Evolutionary conservation across 2,797 vertebrate species (phyloP), one percentile per base, ranked within the genome.

Genomic region (Neosalanx taihuensis): DNA sequence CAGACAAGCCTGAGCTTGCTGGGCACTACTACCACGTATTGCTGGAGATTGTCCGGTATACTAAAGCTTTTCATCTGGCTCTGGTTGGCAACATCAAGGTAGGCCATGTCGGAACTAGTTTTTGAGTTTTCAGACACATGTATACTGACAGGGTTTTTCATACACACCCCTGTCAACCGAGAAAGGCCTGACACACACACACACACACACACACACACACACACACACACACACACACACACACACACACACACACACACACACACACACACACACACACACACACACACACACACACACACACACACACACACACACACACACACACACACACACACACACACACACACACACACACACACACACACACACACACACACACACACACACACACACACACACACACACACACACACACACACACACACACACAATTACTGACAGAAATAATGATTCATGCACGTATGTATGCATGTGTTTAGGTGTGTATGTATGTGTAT

Each of bases 1-100:
- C 91, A 95, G 60, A 99, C 97, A 23, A 99, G 94, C 12, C 93
- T 88, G 77, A 99, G 57, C 77, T 99, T 99, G 90, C 95, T 96
- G 72, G 97, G 97, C 68, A 98, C 94, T 76, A 98, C 33, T 3
- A 94, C 71, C 53, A 95, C 86, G 0, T 94, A 91, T 86, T 99
- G 97, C 63, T 90, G 80, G 7, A 99, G 90, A 5, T 84, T 91
- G 72, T 94, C 93, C 0, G 97, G 97, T 4, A 99, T 81, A 0
- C 94, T 90, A 20, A 96, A 99, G 85, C 91, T 89, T 41, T 92
- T 89, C 0, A 81, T 83, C 30, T 87, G 88, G 63, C 66, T 7
- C 0, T 6, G 70, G 0, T n/a, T 1, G 59, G 58, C 2, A 12
- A 15, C 46, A 65, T 85, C 78, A n/a, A 49, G 64, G 37, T 56